A percentile compares a stretch with the other conserved stretches of the same genome.
phyloP scores from a whole-genome alignment of 1,140 invertebrate species.

The Ips typographus region DNA sequence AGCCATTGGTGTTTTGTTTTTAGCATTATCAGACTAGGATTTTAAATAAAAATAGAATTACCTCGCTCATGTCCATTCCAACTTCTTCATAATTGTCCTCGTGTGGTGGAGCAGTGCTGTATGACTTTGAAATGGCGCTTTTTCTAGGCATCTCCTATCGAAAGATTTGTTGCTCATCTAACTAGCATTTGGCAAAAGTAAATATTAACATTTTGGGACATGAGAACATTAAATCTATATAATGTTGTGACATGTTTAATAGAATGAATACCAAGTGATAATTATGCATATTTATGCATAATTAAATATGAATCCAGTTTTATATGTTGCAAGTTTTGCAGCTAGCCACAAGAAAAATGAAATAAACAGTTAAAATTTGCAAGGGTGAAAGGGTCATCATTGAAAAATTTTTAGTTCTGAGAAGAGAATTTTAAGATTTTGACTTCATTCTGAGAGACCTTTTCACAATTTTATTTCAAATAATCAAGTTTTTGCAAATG shows the following conservation, averaged over 20 bases:
- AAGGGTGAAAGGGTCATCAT: too few species aligned
- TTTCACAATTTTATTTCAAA: too few species aligned
- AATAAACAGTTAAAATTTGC: too few species aligned
- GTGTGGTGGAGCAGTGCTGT: slow-evolving; percentile 8
- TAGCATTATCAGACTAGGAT: not conserved
- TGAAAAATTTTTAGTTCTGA: too few species aligned
- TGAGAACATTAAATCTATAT: too few species aligned
- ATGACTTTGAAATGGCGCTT: slow-evolving; percentile 5
- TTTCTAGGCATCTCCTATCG: slow-evolving; percentile 44
- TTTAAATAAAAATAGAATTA: slow-evolving; percentile 44
- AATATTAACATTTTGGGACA: slow-evolving; percentile 13
- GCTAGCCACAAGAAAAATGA: too few species aligned
- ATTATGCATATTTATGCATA: slow-evolving; percentile 1
- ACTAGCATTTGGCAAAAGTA: slow-evolving; percentile 45
- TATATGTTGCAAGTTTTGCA: not conserved
- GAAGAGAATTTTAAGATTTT: too few species aligned
- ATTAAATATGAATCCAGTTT: not conserved
- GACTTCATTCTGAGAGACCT: too few species aligned
- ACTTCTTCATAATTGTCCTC: slow-evolving; percentile 60
- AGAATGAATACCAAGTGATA: not conserved
- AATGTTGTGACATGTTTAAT: too few species aligned
- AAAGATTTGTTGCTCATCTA: slow-evolving; percentile 45
- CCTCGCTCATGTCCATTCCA: slow-evolving; percentile 63
- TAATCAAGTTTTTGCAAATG: too few species aligned
- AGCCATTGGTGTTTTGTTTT: too few species aligned